Conservation (phyloP, 2,797 vertebrate genomes). For the Anguilla pacifica region DNA sequence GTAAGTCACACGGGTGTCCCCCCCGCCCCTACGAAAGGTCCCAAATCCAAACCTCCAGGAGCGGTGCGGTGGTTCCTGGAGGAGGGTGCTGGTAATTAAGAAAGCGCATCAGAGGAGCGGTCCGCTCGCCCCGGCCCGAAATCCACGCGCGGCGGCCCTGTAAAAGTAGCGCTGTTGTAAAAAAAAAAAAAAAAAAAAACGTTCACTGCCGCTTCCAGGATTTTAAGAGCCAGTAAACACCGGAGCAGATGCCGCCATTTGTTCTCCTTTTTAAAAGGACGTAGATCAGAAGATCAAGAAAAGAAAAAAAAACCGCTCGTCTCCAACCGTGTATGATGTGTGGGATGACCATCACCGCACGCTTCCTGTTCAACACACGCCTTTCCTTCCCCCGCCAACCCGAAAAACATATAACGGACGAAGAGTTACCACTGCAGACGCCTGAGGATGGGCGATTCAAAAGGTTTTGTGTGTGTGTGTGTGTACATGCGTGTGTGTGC, state of each 20-base stretch:
- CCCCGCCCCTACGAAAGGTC: neutral
- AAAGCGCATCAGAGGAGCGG: neutral
- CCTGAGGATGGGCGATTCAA: slow-evolving; percentile 60
- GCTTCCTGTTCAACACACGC: slow-evolving; percentile 63
- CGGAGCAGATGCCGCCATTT: neutral
- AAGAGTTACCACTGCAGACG: slow-evolving; percentile 74
- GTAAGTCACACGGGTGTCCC: slow-evolving; percentile 35
- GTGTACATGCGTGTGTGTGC: too few species aligned
- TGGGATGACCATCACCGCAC: slow-evolving; percentile 34
- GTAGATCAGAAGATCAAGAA: neutral
- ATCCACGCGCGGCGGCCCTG: neutral
- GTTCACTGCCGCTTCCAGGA: neutral
- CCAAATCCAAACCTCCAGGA: slow-evolving; percentile 1
- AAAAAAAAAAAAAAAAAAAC: neutral
- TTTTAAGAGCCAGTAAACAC: slow-evolving; percentile 21
- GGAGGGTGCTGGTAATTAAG: neutral
- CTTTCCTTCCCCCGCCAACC: slow-evolving; percentile 49
- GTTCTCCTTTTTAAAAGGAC: slow-evolving; percentile 1
- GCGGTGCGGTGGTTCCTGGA: neutral
- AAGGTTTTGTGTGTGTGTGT: slow-evolving; percentile 15
- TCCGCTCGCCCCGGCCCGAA: neutral
- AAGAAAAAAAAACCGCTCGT: slow-evolving; percentile 8
- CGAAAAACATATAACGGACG: slow-evolving; percentile 58
- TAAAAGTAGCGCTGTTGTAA: neutral
- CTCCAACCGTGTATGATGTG: neutral